Evolutionary conservation across 1,140 invertebrate species (phyloP).

Genomic region (Aphelinus certus): DNA sequence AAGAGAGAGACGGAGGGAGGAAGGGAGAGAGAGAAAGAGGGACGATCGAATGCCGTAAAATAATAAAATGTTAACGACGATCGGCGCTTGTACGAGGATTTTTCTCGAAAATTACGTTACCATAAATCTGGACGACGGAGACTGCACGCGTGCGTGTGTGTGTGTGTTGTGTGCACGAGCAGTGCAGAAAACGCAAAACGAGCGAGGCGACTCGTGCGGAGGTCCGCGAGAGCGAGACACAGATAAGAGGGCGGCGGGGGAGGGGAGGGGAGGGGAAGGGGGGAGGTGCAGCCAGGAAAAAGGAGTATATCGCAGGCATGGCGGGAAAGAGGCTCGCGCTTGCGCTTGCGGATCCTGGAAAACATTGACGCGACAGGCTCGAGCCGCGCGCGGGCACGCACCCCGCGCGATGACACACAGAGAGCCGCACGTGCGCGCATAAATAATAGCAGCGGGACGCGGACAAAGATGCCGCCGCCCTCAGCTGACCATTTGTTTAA

Average conservation of each 20-base stretch:
- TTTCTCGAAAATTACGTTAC: constrained; percentile 35
- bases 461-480: constrained; percentile 67
- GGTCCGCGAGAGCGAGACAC: not conserved
- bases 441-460: constrained; percentile 63
- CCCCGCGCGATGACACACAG: constrained; percentile 59
- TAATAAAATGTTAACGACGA: constrained; percentile 42
- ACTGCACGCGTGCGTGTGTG: not conserved
- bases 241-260: not conserved
- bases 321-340: not conserved
- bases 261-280: not conserved
- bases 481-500: constrained; percentile 64
- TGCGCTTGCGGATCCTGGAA: constrained; percentile 51
- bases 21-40: not conserved
- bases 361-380: constrained; percentile 60
- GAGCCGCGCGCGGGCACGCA: constrained; percentile 54
- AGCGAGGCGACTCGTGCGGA: not conserved
- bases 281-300: not conserved
- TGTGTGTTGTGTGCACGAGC: too few species aligned
- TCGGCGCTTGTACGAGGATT: constrained; percentile 28
- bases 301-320: not conserved
- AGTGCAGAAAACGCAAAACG: not conserved
- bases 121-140: constrained; percentile 33
- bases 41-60: constrained; percentile 38
- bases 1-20: too few species aligned
- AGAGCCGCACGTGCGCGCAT: constrained; percentile 65